Evolutionary conservation across 2,888 invertebrate species (phyloP).

Genomic region (Miltochrista miniata): DNA sequence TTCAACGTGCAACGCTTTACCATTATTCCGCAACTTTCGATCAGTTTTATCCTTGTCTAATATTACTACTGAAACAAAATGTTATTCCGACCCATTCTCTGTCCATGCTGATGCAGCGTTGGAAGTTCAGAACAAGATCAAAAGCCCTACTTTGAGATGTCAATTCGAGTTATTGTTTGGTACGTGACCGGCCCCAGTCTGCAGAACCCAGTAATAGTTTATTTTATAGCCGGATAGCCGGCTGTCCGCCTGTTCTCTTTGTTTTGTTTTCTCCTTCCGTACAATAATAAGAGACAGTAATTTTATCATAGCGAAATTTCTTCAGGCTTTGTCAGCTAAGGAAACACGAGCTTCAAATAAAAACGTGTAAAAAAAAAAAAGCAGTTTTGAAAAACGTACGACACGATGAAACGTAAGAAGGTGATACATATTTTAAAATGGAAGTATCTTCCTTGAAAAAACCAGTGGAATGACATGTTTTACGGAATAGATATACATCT

Average conservation of each 20-base stretch:
- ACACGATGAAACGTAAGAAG: too few species aligned
- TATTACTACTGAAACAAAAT: conserved; percentile 22
- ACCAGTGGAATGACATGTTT: too few species aligned
- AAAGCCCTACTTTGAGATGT: conserved; percentile 69
- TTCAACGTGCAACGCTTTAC: not conserved
- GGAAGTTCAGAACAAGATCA: conserved; percentile 61
- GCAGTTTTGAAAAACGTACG: too few species aligned
- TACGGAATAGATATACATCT: too few species aligned
- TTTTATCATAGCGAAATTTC: conserved; percentile 29
- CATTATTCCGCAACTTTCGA: not conserved
- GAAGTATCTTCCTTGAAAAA: too few species aligned
- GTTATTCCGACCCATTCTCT: conserved; percentile 28
- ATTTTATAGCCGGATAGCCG: conserved; percentile 50
- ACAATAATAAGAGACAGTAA: conserved; percentile 28
- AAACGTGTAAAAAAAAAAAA: too few species aligned
- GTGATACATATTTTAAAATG: too few species aligned
- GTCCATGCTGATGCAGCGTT: conserved; percentile 34
- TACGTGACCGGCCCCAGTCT: conserved; percentile 66
- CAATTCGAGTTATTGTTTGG: conserved; percentile 65
- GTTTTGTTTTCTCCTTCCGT: conserved; percentile 28
- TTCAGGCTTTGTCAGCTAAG: conserved; percentile 9
- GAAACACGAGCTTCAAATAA: too few species aligned
- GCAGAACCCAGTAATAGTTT: conserved; percentile 49
- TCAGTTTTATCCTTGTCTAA: conserved; percentile 13
- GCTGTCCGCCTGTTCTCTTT: conserved; percentile 23